Evolutionary conservation across 2,797 vertebrate genomes (phyloP).

Genomic region (Hyperoplus immaculatus): DNA sequence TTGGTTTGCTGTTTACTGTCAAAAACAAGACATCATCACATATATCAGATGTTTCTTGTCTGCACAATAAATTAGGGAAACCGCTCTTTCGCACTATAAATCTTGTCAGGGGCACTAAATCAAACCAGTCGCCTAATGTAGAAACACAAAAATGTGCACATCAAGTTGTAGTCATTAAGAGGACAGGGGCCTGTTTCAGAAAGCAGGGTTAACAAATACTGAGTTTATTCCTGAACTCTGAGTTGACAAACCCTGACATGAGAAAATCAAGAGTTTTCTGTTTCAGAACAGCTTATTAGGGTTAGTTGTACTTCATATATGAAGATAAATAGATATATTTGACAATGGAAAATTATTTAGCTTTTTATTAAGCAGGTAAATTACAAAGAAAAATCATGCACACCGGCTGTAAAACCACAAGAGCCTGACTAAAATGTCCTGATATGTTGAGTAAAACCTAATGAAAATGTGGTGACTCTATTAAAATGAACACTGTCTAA

Average conservation of each 20-base stretch:
- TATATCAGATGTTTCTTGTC: constrained; percentile 41
- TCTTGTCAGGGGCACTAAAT: constrained; percentile 47
- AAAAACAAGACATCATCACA: constrained; percentile 41
- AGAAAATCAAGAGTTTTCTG: no score
- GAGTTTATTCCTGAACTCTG: no score
- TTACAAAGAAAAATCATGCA: not conserved
- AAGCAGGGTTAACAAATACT: no score
- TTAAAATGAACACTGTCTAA: constrained; percentile 42
- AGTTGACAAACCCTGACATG: no score
- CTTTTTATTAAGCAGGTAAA: constrained; percentile 2
- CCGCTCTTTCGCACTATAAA: constrained; percentile 12
- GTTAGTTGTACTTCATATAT: not conserved
- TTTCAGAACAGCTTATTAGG: no score
- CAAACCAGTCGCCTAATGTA: constrained; percentile 41
- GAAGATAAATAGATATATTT: not conserved
- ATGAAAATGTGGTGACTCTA: constrained; percentile 39
- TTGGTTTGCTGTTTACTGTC: constrained; percentile 43
- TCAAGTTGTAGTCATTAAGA: not conserved
- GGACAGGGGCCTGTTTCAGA: no score
- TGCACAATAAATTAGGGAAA: constrained; percentile 37
- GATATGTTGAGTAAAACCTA: constrained; percentile 35
- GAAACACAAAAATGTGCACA: constrained; percentile 22
- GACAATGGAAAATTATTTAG: not conserved
- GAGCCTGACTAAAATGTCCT: not conserved
- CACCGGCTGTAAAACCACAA: not conserved